Base-by-base conservation (phyloP, 2,888 invertebrate genomes). In the Drosophila meridiana region DNA sequence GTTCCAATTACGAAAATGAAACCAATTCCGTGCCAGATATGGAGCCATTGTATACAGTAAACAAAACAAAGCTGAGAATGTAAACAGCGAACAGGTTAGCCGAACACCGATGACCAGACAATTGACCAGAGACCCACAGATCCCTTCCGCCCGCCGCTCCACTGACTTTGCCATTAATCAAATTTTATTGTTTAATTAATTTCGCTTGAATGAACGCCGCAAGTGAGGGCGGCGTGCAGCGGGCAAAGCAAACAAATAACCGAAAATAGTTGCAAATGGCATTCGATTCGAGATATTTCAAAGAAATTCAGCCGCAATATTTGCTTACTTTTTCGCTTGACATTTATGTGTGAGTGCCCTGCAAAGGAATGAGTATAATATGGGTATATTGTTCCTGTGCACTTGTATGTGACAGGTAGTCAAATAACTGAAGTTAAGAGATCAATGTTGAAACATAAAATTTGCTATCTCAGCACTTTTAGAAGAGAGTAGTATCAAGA, bases 171-270 rank as follows among this genome's bases (percentile, higher is more conserved):
- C 72, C 86, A 87, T 87, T 85, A 89, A 89, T 87, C 88, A 87
- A 85, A 79, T 88, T 89, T 87, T 89, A 87, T 89, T 89, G 83
- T 87, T 89, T 89, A 88, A 87, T 89, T 85, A 87, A 88, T 87
- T 89, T 87, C 67, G 83, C 83, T 84, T 86, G 89, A 86, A 84
- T 84, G 83, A 84, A 86, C 57, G 47, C 52, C 55, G 52, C 55
- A 52, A 43, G 34, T 13, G 36, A 26, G 38, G 53, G 34, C 36
- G 28, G 11, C n/a, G 9, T 13, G 43, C 13, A 34, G 40, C n/a
- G 4, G 14, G 11, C 52, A 20, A 82, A 84, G 69, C 70, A 89
- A 87, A 89, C 90, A 84, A 87, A 89, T 87, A 62, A 62, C 69
- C 74, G 72, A 64, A 90, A 82, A 90, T 82, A 73, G 70, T 80